These are phyloP conservation scores for Bombus confusus DNA, from an alignment of 1,140 invertebrate species.

Conservation along the genomic window DNA sequence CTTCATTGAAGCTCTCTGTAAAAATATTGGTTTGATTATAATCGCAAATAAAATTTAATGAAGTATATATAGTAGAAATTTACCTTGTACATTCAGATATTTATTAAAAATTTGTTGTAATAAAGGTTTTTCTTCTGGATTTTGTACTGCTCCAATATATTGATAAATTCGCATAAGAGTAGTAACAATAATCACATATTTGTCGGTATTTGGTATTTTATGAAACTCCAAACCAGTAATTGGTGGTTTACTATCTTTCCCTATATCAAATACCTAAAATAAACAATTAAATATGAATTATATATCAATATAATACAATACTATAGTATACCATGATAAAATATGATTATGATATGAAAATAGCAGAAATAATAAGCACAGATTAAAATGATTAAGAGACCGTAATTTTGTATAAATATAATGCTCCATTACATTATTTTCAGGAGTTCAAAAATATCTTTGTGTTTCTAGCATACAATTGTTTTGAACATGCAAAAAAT, in stretches of 20 bases:
- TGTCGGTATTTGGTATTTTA: constrained; percentile 86
- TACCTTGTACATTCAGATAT: constrained; percentile 90
- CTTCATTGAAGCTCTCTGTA: constrained; percentile 87
- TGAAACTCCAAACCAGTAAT: constrained; percentile 95
- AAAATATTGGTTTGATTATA: constrained; percentile 41
- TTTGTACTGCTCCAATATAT: constrained; percentile 89
- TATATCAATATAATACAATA: constrained; percentile 5
- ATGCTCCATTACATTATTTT: background rate
- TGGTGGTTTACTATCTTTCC: constrained; percentile 87
- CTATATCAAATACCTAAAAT: constrained; percentile 92
- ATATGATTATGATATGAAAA: constrained; percentile 11
- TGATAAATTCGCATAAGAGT: constrained; percentile 93
- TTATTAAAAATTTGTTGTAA: constrained; percentile 91
- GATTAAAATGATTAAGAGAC: background rate
- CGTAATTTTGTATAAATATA: background rate
- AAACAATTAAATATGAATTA: constrained; percentile 11
- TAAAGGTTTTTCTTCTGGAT: constrained; percentile 89
- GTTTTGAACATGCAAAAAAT: constrained; percentile 14
- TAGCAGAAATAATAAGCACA: constrained; percentile 27
- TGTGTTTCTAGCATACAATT: constrained; percentile 34
- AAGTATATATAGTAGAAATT: constrained; percentile 30
- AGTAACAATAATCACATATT: constrained; percentile 91
- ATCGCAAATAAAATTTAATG: background rate
- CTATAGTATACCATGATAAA: background rate
- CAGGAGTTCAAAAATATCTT: background rate